Percentiles rank a stretch among this genome's conserved stretches.
phyloP scores from a whole-genome alignment of 1,140 invertebrate species.

The Cotesia glomerata region DNA sequence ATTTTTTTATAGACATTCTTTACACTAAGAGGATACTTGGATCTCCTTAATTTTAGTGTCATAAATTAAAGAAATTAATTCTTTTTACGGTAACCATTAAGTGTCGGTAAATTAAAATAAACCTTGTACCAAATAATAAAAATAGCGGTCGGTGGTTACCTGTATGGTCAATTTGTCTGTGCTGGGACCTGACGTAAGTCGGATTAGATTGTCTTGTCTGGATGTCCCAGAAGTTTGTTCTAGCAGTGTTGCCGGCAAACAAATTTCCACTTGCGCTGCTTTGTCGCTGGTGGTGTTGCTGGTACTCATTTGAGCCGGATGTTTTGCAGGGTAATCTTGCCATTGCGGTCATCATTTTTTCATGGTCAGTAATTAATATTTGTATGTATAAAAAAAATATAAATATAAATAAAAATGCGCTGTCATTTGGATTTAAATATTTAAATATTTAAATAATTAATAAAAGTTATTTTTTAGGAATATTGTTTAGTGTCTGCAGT shows the following conservation, averaged over 20 bases:
- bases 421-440: too few species aligned
- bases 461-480: neutral
- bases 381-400: too few species aligned
- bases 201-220: conserved; percentile 51
- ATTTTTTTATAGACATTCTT: too few species aligned
- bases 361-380: neutral
- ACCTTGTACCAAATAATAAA: neutral
- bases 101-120: neutral
- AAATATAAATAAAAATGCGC: too few species aligned
- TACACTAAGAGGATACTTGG: too few species aligned
- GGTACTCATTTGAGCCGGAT: conserved; percentile 34
- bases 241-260: conserved; percentile 20
- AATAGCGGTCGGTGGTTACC: conserved; percentile 40
- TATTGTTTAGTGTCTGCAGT: neutral
- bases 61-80: too few species aligned
- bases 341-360: conserved; percentile 63
- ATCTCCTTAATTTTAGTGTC: too few species aligned
- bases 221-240: conserved; percentile 57
- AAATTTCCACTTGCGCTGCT: conserved; percentile 8
- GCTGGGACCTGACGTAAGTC: conserved; percentile 51
- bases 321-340: conserved; percentile 61
- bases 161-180: conserved; percentile 52
- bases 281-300: conserved; percentile 52
- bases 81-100: too few species aligned
- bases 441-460: too few species aligned